Conservation (phyloP, 2,113 vertebrate species). For the Bubo scandiacus region DNA sequence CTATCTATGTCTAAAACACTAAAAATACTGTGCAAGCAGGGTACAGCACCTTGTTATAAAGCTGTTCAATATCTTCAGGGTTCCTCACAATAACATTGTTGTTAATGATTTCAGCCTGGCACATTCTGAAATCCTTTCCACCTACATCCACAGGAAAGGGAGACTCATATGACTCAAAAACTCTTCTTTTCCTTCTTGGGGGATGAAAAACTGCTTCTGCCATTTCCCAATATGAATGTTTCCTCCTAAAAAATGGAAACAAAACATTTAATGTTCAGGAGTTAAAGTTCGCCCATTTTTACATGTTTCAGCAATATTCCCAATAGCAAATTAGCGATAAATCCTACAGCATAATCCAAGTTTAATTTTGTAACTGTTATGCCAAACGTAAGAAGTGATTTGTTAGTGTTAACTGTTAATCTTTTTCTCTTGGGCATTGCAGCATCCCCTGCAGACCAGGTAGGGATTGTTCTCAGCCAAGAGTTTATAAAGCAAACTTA, state of each 20-base stretch:
- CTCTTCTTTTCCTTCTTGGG: slow-evolving; percentile 82
- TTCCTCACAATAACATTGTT: slow-evolving; percentile 82
- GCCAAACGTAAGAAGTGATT: background rate
- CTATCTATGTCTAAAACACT: background rate
- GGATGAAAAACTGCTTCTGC: slow-evolving; percentile 83
- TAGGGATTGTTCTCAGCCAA: rapidly evolving
- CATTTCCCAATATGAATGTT: slow-evolving; percentile 42
- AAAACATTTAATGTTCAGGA: background rate
- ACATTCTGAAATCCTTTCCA: slow-evolving; percentile 63
- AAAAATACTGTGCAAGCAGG: background rate
- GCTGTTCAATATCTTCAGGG: slow-evolving; percentile 78
- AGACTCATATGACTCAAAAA: slow-evolving; percentile 77
- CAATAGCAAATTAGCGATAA: background rate
- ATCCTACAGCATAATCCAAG: background rate
- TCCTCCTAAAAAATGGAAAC: background rate
- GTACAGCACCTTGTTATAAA: slow-evolving; percentile 82
- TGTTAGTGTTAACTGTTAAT: background rate
- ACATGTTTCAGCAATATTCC: background rate
- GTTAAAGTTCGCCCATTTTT: background rate
- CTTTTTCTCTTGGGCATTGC: background rate
- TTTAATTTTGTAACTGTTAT: background rate
- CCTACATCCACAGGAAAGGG: slow-evolving; percentile 78
- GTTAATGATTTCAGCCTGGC: slow-evolving; percentile 83
- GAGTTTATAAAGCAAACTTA: background rate
- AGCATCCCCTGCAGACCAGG: background rate